Evolutionary conservation across 1,140 invertebrate genomes (phyloP).

Genomic region (Anoplolepis gracilipes): DNA sequence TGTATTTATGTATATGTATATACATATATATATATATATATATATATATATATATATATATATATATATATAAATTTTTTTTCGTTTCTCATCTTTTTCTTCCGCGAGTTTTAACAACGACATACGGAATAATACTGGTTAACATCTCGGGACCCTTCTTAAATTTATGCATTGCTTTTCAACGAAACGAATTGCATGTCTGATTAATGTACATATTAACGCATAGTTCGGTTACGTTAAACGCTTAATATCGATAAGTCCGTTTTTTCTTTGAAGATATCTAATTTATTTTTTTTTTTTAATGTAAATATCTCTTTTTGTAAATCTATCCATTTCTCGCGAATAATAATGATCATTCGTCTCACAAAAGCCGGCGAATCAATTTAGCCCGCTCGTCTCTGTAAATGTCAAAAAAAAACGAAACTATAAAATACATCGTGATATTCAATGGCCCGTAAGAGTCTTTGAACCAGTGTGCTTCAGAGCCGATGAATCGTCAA

Average conservation of each 20-base stretch:
- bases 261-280: neutral
- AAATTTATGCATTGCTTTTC: neutral
- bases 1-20: no score
- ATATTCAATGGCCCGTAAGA: neutral
- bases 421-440: neutral
- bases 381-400: neutral
- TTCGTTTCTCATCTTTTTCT: neutral
- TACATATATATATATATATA: no score
- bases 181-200: neutral
- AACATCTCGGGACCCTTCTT: conserved; percentile 1
- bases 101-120: neutral
- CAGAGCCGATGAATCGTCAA: neutral
- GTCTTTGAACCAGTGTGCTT: neutral
- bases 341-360: neutral
- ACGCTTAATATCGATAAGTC: neutral
- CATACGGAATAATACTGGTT: neutral
- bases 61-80: neutral
- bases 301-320: neutral
- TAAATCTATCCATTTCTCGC: neutral
- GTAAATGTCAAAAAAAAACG: neutral
- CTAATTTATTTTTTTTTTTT: conserved; percentile 19
- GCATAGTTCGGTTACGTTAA: conserved; percentile 8
- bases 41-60: no score
- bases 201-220: neutral
- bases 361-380: neutral